Evolutionary conservation across 2,888 invertebrate species (phyloP).

Genomic region (Stenodera caucasica): DNA sequence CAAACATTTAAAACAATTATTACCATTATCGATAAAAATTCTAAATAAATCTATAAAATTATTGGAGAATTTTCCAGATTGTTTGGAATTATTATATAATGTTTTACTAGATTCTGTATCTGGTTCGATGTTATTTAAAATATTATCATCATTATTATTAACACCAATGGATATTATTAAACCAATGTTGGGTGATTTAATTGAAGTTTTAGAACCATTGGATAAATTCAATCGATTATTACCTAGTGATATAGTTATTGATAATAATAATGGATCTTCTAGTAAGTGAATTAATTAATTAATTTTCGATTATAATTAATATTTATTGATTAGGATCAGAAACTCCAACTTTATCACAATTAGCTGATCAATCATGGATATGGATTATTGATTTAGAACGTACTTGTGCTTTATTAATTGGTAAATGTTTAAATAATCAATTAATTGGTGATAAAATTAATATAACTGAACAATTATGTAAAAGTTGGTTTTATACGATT

Average conservation of each 20-base stretch:
- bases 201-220: conserved; percentile 53
- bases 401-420: conserved; percentile 63
- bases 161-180: conserved; percentile 56
- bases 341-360: conserved; percentile 57
- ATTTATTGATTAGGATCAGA: conserved; percentile 51
- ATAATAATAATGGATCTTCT: conserved; percentile 43
- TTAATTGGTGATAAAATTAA: conserved; percentile 57
- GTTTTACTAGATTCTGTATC: conserved; percentile 61
- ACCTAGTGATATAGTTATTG: conserved; percentile 50
- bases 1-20: conserved; percentile 46
- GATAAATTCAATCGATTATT: conserved; percentile 54
- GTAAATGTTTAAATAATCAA: conserved; percentile 62
- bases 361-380: conserved; percentile 57
- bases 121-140: conserved; percentile 62
- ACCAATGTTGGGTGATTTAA: conserved; percentile 49
- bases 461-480: conserved; percentile 53
- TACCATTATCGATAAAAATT: conserved; percentile 47
- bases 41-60: conserved; percentile 49
- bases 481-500: conserved; percentile 56
- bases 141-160: conserved; percentile 61
- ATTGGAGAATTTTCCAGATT: conserved; percentile 48
- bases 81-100: conserved; percentile 54
- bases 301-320: conserved; percentile 10
- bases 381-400: conserved; percentile 66
- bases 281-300: conserved; percentile 35